These are phyloP conservation scores for Myotis daubentonii DNA, from an alignment of 2,797 vertebrate species.

Conservation along the genomic window DNA sequence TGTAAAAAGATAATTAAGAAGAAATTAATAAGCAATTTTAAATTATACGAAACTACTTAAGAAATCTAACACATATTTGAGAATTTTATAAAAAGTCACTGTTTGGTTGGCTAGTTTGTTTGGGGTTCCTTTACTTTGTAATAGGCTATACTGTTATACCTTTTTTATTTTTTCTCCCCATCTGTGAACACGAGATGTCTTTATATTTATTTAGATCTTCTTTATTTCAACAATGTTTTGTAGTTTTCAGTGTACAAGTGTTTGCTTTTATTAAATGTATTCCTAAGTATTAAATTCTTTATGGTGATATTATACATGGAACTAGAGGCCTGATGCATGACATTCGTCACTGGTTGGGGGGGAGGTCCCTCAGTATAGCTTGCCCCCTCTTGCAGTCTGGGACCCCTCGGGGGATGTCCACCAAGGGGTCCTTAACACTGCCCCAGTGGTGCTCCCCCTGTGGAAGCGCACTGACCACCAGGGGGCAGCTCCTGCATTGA, in stretches of 20 bases:
- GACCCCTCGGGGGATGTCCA: too few relatives aligned
- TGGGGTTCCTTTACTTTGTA: neutral
- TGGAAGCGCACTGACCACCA: too few relatives aligned
- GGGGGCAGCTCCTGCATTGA: too few relatives aligned
- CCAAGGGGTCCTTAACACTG: too few relatives aligned
- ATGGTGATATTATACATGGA: neutral
- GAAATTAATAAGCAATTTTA: neutral
- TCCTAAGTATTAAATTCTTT: neutral
- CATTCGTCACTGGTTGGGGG: too few relatives aligned
- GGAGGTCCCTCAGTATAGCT: too few relatives aligned
- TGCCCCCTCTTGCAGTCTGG: too few relatives aligned
- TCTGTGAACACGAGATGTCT: neutral
- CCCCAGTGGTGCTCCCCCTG: too few relatives aligned
- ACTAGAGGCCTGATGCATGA: too few relatives aligned
- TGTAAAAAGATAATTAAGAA: neutral
- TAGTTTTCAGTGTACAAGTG: neutral
- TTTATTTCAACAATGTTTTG: neutral
- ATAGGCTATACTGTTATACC: neutral
- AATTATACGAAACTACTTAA: neutral
- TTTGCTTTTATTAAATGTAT: neutral
- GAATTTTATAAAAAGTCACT: conserved; percentile 1
- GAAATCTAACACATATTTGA: neutral
- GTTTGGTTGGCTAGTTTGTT: neutral
- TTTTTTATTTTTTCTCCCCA: neutral
- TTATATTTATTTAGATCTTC: neutral